Conservation (phyloP, 2,888 invertebrate genomes). For the Drosophila siamana region DNA sequence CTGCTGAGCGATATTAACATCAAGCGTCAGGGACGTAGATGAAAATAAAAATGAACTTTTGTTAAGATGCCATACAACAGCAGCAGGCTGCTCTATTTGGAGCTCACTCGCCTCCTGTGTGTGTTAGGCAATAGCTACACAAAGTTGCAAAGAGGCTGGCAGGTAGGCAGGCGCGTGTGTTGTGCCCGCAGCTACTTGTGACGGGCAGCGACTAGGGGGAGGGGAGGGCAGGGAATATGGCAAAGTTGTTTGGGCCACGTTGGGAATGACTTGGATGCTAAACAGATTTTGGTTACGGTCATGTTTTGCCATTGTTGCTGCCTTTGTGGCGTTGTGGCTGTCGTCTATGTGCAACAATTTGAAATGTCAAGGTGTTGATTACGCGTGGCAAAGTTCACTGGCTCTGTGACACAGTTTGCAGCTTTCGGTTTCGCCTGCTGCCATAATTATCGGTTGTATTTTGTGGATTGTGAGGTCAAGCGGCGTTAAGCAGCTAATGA, state of each 20-base stretch:
- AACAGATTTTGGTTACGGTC: constrained; percentile 59
- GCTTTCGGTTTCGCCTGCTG: not conserved
- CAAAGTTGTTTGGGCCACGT: constrained; percentile 34
- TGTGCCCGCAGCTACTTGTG: constrained; percentile 58
- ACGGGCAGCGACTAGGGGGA: constrained; percentile 14
- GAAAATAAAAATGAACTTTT: constrained; percentile 70
- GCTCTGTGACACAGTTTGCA: not conserved
- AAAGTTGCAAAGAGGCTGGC: constrained; percentile 39
- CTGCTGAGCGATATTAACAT: constrained; percentile 73
- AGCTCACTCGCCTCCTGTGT: not conserved
- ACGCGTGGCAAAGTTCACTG: constrained; percentile 43
- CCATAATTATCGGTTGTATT: constrained; percentile 7
- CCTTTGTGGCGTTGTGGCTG: not conserved
- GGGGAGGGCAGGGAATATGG: not conserved
- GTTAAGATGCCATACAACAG: constrained; percentile 28
- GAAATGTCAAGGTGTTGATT: constrained; percentile 63
- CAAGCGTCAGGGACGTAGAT: constrained; percentile 59
- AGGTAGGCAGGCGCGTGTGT: constrained; percentile 49
- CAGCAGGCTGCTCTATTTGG: constrained; percentile 31
- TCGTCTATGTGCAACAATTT: constrained; percentile 30
- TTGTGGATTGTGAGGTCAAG: constrained; percentile 53
- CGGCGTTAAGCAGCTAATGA: constrained; percentile 49
- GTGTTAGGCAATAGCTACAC: constrained; percentile 41
- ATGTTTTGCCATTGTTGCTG: constrained; percentile 14
- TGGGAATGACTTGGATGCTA: constrained; percentile 51